These are phyloP conservation scores for Unio pictorum DNA, from an alignment of 2,888 invertebrate species.

Conservation along the genomic window DNA sequence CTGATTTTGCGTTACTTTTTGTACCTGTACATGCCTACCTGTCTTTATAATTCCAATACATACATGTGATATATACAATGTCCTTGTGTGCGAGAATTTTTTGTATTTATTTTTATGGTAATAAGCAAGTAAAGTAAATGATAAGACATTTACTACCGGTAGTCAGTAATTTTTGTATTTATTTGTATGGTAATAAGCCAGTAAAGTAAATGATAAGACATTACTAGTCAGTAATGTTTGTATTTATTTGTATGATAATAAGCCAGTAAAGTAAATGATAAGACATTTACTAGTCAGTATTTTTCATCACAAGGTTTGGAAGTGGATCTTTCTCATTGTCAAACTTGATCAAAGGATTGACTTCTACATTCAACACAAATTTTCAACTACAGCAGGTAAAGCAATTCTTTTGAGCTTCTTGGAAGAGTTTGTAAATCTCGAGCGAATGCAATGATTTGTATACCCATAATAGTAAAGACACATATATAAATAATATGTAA, in stretches of 20 bases:
- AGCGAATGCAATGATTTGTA: neutral
- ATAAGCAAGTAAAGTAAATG: neutral
- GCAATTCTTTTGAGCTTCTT: neutral
- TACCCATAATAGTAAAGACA: neutral
- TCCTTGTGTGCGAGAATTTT: neutral
- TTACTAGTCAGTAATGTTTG: neutral
- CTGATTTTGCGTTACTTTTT: too few relatives aligned
- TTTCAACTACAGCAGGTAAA: constrained; percentile 83
- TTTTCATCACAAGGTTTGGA: constrained; percentile 56
- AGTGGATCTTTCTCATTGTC: constrained; percentile 78
- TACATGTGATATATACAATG: too few relatives aligned
- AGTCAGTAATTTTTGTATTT: neutral
- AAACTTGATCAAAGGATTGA: constrained; percentile 81
- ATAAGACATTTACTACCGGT: neutral
- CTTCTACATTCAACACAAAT: constrained; percentile 82
- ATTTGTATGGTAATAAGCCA: neutral
- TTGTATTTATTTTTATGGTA: neutral
- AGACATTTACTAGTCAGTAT: neutral
- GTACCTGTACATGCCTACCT: too few relatives aligned
- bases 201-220: too few relatives aligned
- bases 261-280: neutral
- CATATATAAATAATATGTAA: too few relatives aligned
- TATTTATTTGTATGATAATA: neutral
- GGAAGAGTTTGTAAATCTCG: neutral
- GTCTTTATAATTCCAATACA: too few relatives aligned